Base-by-base conservation (phyloP, 2,888 invertebrate genomes). In the Leptinotarsa rubiginosa region DNA sequence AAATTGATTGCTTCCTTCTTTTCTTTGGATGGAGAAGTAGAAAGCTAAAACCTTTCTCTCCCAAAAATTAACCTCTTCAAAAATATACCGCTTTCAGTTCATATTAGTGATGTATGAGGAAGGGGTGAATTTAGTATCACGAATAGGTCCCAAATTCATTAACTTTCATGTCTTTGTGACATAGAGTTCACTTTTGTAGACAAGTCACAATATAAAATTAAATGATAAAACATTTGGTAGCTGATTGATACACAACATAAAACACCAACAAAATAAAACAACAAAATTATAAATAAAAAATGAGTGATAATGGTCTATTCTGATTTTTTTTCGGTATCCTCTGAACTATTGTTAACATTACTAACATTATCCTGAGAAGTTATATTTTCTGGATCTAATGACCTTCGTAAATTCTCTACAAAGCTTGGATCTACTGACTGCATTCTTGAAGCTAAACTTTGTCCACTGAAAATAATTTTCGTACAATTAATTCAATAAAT, bases 401-500 rank as follows among this genome's bases (percentile, higher is more conserved):
- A 74, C 49, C 79, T 74, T 50, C 78, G 74, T 47, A 81, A 72
- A 67, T 78, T 74, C 54, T 96, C 95, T 47, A 96, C 93, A 64
- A 97, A 89, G 74, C 95, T 94, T 0, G 97, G 96, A 88, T 97
- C 96, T 20, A 92, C 91, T 65, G 90, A 90, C 85, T 95, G 94
- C 92, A 96, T 94, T 86, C 95, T 94, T 84, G 93, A 92, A 12
- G 95, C 95, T 72, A 96, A 89, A 78, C 93, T 94, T 86, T 96
- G 95, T 0, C 96, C 96, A 20, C 87, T 87, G 78, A 73, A 86
- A 81, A 72, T 68, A 78, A 68, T 50, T 64, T 47, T 67, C 16
- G 1, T 62, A 4, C 10, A 41, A 56, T 10, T 20, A 1, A 65
- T 65, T 49, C 65, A 65, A 22, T 41, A 65, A 65, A 65, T 3